phyloP scores from a whole-genome alignment of 2,113 vertebrate genomes.

The Leptosomus discolor region DNA sequence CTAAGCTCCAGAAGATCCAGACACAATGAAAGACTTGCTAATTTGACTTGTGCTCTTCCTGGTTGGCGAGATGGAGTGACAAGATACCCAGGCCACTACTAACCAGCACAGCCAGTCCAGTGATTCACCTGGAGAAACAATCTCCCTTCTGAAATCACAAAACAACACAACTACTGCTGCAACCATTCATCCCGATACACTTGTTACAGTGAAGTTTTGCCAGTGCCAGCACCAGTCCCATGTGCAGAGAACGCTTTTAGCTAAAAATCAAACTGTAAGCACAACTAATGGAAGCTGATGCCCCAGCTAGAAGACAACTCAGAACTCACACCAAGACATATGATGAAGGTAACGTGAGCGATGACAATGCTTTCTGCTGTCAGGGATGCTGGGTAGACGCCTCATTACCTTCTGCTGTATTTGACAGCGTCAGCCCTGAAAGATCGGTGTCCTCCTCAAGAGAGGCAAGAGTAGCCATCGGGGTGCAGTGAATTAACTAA shows the following conservation, averaged over 20 bases:
- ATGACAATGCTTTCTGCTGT: rapidly evolving
- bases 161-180: rapidly evolving
- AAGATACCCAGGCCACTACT: neutral
- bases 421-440: neutral
- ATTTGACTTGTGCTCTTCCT: neutral
- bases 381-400: neutral
- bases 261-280: neutral
- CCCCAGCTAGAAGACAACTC: too few species aligned
- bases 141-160: neutral
- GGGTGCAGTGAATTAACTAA: neutral
- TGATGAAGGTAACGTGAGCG: rapidly evolving
- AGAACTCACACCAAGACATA: neutral
- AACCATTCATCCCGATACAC: rapidly evolving
- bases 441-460: neutral
- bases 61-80: neutral
- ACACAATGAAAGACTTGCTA: neutral
- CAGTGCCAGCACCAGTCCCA: neutral
- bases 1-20: neutral
- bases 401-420: neutral
- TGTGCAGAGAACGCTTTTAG: rapidly evolving
- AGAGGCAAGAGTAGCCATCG: rapidly evolving
- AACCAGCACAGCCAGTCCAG: neutral
- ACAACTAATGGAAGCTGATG: neutral
- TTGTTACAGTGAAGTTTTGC: rapidly evolving
- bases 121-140: neutral